phyloP scores from a whole-genome alignment of 2,113 vertebrate species.

The Lynx canadensis region DNA sequence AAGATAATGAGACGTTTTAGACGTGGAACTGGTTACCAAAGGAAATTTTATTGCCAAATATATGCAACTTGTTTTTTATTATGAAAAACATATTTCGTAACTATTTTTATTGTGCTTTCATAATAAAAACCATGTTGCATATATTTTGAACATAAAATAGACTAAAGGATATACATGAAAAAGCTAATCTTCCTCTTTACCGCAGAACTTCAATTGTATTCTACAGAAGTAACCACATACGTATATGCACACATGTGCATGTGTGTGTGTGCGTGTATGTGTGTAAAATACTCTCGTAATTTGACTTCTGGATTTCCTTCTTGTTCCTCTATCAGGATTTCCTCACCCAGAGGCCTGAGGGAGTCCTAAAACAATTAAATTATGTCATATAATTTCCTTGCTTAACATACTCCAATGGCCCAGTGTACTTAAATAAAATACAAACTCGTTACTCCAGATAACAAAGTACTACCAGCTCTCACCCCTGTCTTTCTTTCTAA shows the following conservation, averaged over 20 bases:
- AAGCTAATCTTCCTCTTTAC: background rate
- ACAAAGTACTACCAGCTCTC: background rate
- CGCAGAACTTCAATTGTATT: background rate
- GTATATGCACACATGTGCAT: background rate
- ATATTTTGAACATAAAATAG: background rate
- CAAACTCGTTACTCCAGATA: background rate
- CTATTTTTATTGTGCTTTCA: no score
- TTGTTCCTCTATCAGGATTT: background rate
- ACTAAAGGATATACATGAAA: background rate
- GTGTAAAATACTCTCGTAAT: background rate
- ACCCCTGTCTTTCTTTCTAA: background rate
- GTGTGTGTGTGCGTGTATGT: background rate
- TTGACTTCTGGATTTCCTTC: background rate
- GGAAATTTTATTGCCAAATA: background rate
- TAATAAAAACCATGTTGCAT: background rate
- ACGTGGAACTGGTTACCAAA: background rate
- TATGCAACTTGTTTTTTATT: background rate
- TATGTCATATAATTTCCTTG: background rate
- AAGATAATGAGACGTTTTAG: background rate
- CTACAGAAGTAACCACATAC: background rate
- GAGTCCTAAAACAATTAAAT: background rate
- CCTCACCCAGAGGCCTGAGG: background rate
- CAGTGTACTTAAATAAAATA: background rate
- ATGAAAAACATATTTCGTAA: background rate
- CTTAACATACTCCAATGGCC: background rate